Evolutionary conservation across 1,140 invertebrate genomes (phyloP).

Genomic region (Lepidurus couesii): DNA sequence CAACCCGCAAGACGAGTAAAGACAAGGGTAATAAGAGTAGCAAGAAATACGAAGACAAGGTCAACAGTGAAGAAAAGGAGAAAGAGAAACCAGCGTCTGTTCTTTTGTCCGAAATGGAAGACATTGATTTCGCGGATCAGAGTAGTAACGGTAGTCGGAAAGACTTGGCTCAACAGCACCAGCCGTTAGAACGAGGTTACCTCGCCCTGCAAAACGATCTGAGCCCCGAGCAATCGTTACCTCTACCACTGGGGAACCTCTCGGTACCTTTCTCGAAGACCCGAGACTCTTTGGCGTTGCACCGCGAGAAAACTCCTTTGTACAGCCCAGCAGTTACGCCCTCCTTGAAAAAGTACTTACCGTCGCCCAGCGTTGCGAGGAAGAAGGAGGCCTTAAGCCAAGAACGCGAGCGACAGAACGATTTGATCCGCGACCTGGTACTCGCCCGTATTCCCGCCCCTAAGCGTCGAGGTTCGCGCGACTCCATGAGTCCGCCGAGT

Average conservation of each 20-base stretch:
- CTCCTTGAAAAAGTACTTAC: conserved; percentile 27
- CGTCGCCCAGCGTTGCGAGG: conserved; percentile 24
- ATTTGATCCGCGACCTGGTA: conserved; percentile 66
- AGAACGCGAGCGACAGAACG: conserved; percentile 60
- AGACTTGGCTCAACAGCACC: conserved; percentile 31
- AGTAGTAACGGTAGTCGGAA: conserved; percentile 40
- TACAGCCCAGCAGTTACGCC: background rate
- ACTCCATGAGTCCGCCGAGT: conserved; percentile 46
- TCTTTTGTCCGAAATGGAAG: conserved; percentile 45
- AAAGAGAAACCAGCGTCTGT: conserved; percentile 32
- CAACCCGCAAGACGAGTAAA: conserved; percentile 42
- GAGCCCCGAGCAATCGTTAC: background rate
- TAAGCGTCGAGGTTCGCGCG: conserved; percentile 45
- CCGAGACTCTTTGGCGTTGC: background rate
- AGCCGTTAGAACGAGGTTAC: background rate
- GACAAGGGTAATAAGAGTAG: conserved; percentile 38
- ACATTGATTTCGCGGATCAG: conserved; percentile 66
- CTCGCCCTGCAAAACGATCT: background rate
- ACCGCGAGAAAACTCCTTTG: conserved; percentile 8
- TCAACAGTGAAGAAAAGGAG: conserved; percentile 28
- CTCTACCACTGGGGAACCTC: background rate
- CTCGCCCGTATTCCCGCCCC: conserved; percentile 59
- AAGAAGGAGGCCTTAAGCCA: conserved; percentile 30
- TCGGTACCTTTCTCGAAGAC: background rate
- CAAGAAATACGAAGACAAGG: conserved; percentile 41